Evolutionary conservation across 1,140 invertebrate species (phyloP).

Genomic region (Platorchestia sp.): DNA sequence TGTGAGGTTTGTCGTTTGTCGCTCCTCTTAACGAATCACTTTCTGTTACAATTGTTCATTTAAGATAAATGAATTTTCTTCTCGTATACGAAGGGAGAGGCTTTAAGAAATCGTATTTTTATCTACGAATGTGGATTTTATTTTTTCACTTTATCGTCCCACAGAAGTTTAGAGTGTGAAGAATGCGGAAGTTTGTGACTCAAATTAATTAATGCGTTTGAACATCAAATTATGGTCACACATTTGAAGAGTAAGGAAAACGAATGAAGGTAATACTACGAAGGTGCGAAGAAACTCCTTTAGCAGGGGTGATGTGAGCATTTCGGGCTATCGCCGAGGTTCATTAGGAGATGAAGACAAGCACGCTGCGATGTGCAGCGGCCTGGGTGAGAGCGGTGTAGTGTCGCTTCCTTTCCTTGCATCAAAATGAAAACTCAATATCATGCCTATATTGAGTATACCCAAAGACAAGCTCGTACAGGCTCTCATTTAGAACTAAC

Average conservation of each 20-base stretch:
- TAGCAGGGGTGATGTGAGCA: neutral
- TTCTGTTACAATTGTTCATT: neutral
- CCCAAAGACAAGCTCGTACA: no score
- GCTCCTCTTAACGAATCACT: neutral
- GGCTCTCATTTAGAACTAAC: neutral
- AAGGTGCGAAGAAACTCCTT: neutral
- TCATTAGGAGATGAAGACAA: neutral
- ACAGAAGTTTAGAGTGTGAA: neutral
- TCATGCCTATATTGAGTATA: neutral
- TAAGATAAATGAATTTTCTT: neutral
- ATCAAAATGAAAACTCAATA: neutral
- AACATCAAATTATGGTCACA: neutral
- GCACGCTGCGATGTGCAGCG: neutral
- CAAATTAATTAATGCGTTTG: neutral
- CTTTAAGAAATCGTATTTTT: no score
- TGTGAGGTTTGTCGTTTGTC: neutral
- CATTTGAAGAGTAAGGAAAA: neutral
- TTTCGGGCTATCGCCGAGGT: neutral
- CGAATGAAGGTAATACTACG: neutral
- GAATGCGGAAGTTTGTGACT: neutral
- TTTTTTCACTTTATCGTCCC: no score
- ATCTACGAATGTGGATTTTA: no score
- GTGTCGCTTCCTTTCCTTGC: neutral
- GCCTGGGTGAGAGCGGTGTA: neutral
- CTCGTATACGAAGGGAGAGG: neutral